Conservation (phyloP, 2,888 invertebrate genomes). For the Idaea biselata region DNA sequence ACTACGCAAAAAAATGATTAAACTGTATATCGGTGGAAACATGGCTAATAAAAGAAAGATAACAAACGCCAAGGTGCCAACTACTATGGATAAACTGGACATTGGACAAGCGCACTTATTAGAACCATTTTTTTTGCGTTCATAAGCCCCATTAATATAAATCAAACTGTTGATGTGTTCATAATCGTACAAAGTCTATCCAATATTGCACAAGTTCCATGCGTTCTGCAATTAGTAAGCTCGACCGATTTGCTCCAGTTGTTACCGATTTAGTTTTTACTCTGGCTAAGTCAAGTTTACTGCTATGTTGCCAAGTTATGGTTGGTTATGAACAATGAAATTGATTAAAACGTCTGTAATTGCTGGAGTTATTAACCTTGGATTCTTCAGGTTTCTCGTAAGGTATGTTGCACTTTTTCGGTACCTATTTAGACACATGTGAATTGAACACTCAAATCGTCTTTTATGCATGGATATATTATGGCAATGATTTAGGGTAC, state of each 20-base stretch:
- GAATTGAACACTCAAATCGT: neutral
- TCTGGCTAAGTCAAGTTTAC: conserved; percentile 65
- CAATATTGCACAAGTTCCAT: conserved; percentile 73
- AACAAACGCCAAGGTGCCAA: no score
- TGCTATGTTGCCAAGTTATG: conserved; percentile 69
- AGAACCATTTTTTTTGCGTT: neutral
- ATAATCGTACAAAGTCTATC: conserved; percentile 42
- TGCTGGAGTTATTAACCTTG: conserved; percentile 32
- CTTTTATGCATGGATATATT: neutral
- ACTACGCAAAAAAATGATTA: no score
- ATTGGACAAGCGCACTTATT: neutral
- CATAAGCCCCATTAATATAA: neutral
- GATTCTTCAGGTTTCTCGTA: conserved; percentile 17
- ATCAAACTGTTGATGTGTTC: conserved; percentile 23
- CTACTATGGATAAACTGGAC: no score
- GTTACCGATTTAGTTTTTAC: conserved; percentile 76
- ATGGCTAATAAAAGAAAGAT: no score
- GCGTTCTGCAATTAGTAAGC: conserved; percentile 62
- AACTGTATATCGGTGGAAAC: no score
- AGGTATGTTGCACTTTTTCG: no score
- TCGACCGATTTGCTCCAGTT: conserved; percentile 77
- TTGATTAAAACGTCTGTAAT: conserved; percentile 47
- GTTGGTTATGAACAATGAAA: conserved; percentile 54
- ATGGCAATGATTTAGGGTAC: no score
- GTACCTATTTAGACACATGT: neutral